A percentile compares a stretch with the other conserved stretches of the same genome.
These are phyloP conservation scores for Callosobruchus maculatus DNA, from an alignment of 2,888 invertebrate genomes.

Conservation along the genomic window DNA sequence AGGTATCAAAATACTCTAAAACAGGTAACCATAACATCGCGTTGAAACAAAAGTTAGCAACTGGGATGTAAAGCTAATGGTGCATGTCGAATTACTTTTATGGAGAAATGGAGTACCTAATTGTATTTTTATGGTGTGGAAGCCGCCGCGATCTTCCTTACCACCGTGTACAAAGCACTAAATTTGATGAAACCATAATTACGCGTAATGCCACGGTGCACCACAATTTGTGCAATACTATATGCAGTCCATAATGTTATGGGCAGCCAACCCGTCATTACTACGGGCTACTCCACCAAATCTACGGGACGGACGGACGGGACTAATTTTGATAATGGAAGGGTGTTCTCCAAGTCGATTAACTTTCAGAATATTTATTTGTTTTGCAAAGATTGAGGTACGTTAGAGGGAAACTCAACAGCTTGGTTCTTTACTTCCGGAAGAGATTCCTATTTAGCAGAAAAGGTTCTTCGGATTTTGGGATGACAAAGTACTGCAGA, in stretches of 20 bases:
- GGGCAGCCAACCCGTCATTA: slow-evolving; percentile 19
- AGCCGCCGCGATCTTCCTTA: not conserved
- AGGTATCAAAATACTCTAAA: too few relatives aligned
- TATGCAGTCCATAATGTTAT: slow-evolving; percentile 19
- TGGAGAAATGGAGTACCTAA: not conserved
- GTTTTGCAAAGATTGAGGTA: not conserved
- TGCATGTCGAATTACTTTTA: not conserved
- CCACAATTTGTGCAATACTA: slow-evolving; percentile 23
- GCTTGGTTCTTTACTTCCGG: too few relatives aligned
- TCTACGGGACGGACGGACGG: not conserved
- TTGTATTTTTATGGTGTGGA: not conserved
- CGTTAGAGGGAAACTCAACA: not conserved
- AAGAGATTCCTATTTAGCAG: too few relatives aligned
- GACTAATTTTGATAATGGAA: not conserved
- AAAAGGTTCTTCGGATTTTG: too few relatives aligned
- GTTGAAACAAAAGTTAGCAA: not conserved
- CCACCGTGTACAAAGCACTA: not conserved
- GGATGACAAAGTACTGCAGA: too few relatives aligned
- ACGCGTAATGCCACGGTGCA: slow-evolving; percentile 16
- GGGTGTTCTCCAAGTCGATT: not conserved
- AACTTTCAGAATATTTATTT: not conserved
- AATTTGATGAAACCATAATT: slow-evolving; percentile 23
- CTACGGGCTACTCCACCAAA: slow-evolving; percentile 15
- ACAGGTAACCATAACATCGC: too few relatives aligned
- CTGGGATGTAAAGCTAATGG: not conserved